Conservation (phyloP, 2,888 invertebrate species). For the Chaitophorus viminalis region DNA sequence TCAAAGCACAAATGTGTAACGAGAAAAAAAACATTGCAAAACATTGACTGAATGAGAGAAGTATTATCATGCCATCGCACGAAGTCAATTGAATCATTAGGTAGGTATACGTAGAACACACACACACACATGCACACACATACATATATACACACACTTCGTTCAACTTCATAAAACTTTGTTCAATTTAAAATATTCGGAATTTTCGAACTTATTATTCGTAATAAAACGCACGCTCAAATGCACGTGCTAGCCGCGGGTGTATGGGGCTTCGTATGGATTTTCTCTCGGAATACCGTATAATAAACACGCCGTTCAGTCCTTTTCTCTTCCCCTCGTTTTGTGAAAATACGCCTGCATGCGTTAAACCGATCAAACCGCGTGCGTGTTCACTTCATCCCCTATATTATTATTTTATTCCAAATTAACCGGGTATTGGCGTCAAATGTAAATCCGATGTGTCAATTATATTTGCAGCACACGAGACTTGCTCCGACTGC, state of each 20-base stretch:
- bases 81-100: too few species aligned
- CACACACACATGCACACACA: too few species aligned
- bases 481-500: background rate
- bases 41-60: too few species aligned
- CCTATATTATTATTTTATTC: background rate
- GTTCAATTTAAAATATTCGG: too few species aligned
- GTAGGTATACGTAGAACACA: too few species aligned
- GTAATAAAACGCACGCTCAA: conserved; percentile 32
- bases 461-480: conserved; percentile 30
- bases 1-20: too few species aligned
- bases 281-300: conserved; percentile 20
- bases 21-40: too few species aligned
- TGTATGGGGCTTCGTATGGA: conserved; percentile 3
- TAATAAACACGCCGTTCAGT: conserved; percentile 25
- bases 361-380: conserved; percentile 6
- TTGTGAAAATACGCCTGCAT: background rate
- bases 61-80: too few species aligned
- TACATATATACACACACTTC: too few species aligned
- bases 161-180: too few species aligned
- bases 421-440: conserved; percentile 26
- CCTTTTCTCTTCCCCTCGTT: too few species aligned
- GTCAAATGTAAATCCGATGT: conserved; percentile 51
- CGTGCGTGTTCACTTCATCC: too few species aligned
- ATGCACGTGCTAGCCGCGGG: background rate
- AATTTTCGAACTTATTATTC: background rate